Conservation (phyloP, 2,888 invertebrate species). For the Meta bourneti region DNA sequence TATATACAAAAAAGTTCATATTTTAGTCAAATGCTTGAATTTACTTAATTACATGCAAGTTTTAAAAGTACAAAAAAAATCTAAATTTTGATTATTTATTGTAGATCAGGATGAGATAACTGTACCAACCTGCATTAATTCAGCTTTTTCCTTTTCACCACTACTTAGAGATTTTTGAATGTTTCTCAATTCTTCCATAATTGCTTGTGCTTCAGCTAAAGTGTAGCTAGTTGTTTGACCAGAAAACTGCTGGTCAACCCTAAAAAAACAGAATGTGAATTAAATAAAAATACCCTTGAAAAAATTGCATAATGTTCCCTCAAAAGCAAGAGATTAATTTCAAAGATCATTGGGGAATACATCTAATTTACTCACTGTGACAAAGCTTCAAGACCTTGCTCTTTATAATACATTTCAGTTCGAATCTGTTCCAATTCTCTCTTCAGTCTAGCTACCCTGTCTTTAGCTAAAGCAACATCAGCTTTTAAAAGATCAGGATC, state of each 20-base stretch:
- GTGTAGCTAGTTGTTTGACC: slow-evolving; percentile 93
- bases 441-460: slow-evolving; percentile 77
- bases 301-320: neutral
- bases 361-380: slow-evolving; percentile 87
- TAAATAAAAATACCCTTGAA: neutral
- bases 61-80: neutral
- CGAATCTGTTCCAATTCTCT: slow-evolving; percentile 85
- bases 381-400: slow-evolving; percentile 94
- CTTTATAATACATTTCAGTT: slow-evolving; percentile 94
- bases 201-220: slow-evolving; percentile 96
- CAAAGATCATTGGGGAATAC: neutral
- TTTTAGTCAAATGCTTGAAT: neutral
- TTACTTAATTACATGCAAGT: too few species aligned
- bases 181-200: slow-evolving; percentile 94
- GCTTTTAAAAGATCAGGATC: slow-evolving; percentile 96
- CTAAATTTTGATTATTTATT: neutral
- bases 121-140: slow-evolving; percentile 88
- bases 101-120: neutral
- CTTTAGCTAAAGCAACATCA: slow-evolving; percentile 87
- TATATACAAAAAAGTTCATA: neutral
- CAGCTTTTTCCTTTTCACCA: slow-evolving; percentile 95
- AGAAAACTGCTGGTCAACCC: slow-evolving; percentile 93
- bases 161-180: slow-evolving; percentile 94
- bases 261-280: slow-evolving; percentile 81
- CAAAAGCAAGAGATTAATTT: neutral